Base-by-base conservation (phyloP, 1,140 invertebrate species). In the Drosophila kepulauana region DNA sequence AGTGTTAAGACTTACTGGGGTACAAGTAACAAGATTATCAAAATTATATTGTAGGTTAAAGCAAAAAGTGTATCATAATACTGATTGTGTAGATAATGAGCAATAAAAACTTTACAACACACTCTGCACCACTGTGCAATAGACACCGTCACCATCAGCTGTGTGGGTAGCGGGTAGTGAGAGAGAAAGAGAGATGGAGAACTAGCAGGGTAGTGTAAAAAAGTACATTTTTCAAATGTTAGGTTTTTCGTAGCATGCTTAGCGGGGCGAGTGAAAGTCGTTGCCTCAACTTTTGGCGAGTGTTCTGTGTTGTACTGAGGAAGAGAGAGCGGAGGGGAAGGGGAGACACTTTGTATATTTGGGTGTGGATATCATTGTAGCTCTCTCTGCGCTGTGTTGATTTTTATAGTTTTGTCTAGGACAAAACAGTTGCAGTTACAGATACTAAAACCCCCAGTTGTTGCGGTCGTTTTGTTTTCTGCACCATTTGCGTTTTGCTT, bases 141-240 rank as follows among this genome's bases (percentile, higher is more conserved):
- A 56, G 16, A 10, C 16, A 68, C 6, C 33, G 56, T 62, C 57
- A 54, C 48, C 65, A 28, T 30, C 10, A 15, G n/a, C 66, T 58
- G 75, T 51, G 28, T 8, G 20, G 15, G 20, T 20, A 20, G 3
- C 16, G 16, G 16, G 20, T 20, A 20, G 20, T 13, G 5, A 8
- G 43, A 8, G 33, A 64, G 49, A 7, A n/a, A 35, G 49, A 59
- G 11, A 5, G 10, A 25, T 8, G 35, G 7, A 11, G 6, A 13
- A 35, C 28, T 35, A 5, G n/a, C 5, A 10, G 54, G 45, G 20
- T 28, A 77, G 65, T 78, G 82, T 66, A 78, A 75, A 91, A 91
- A 91, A 91, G 85, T 91, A 84, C 63, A 91, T 91, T 91, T 91
- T 91, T 91, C 90, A 91, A 91, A 91, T 91, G 80, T 72, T 84